Percentiles rank a stretch among this genome's conserved stretches.
These are phyloP conservation scores for Zingel zingel DNA, from an alignment of 2,113 vertebrate genomes.

Conservation along the genomic window DNA sequence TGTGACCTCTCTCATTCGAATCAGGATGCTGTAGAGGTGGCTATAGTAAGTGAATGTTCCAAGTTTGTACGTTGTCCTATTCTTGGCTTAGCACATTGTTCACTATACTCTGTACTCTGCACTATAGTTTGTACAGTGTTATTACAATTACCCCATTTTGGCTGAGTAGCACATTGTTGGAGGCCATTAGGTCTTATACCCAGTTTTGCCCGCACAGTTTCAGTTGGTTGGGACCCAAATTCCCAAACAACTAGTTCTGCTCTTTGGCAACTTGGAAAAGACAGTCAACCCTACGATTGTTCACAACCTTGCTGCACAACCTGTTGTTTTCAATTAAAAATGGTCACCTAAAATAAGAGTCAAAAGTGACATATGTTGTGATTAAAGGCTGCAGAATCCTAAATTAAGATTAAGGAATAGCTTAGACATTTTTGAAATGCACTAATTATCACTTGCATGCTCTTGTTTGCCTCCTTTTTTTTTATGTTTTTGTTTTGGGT, in stretches of 20 bases:
- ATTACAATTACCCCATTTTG: neutral
- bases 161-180: neutral
- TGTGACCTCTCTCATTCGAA: conserved; percentile 90
- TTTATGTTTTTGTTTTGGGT: too few species aligned
- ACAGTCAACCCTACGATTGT: neutral
- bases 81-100: neutral
- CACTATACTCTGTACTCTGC: neutral
- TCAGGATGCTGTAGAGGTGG: conserved; percentile 91
- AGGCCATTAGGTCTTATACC: neutral
- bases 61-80: neutral
- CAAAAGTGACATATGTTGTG: neutral
- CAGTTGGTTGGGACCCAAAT: neutral
- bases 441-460: too few species aligned
- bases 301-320: neutral
- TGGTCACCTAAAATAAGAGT: neutral
- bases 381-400: neutral
- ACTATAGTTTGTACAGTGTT: neutral
- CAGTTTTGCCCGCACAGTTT: neutral
- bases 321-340: too few species aligned
- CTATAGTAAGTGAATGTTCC: conserved; percentile 88
- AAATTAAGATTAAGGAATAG: too few species aligned
- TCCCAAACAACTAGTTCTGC: conserved; percentile 8
- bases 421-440: too few species aligned
- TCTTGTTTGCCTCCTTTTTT: too few species aligned
- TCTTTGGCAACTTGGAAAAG: neutral